Evolutionary conservation across 2,113 vertebrate species (phyloP).

Genomic region (Anoplopoma fimbria): DNA sequence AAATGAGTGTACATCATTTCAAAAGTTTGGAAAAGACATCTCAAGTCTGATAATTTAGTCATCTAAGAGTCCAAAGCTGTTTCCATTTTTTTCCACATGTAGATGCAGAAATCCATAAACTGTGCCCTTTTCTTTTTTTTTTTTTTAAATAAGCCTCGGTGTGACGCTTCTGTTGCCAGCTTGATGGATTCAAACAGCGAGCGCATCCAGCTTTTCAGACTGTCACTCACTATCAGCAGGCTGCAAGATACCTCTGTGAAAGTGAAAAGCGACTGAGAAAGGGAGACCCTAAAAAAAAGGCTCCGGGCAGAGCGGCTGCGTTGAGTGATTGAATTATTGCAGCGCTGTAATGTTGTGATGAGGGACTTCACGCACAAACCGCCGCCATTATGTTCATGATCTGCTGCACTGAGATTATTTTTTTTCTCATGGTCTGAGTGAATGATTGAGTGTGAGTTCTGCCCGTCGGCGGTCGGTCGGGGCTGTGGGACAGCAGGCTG

Average conservation of each 20-base stretch:
- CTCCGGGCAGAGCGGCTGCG: slow-evolving; percentile 35
- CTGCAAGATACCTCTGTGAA: slow-evolving; percentile 13
- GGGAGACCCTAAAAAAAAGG: slow-evolving; percentile 26
- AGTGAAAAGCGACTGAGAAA: slow-evolving; percentile 26
- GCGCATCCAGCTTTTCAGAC: slow-evolving; percentile 45
- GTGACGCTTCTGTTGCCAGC: slow-evolving; percentile 29
- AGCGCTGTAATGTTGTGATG: slow-evolving; percentile 22
- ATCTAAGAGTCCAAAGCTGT: neutral
- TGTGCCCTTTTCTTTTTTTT: too few relatives aligned
- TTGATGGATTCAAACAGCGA: slow-evolving; percentile 18
- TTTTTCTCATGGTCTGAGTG: slow-evolving; percentile 19
- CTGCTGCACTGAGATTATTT: slow-evolving; percentile 14
- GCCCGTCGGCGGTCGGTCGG: slow-evolving; percentile 18
- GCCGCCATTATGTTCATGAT: slow-evolving; percentile 21
- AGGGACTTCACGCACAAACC: slow-evolving; percentile 43
- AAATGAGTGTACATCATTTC: too few relatives aligned
- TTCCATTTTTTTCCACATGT: neutral
- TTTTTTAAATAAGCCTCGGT: neutral
- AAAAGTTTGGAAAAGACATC: neutral
- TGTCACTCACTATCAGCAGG: slow-evolving; percentile 46
- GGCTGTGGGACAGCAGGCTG: neutral
- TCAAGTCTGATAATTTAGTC: neutral
- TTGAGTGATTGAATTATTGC: slow-evolving; percentile 66
- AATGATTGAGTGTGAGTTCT: slow-evolving; percentile 6
- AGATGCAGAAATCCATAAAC: neutral